These are phyloP conservation scores for Brachionus manjavacas DNA, from an alignment of 1,140 invertebrate genomes.

Conservation along the genomic window DNA sequence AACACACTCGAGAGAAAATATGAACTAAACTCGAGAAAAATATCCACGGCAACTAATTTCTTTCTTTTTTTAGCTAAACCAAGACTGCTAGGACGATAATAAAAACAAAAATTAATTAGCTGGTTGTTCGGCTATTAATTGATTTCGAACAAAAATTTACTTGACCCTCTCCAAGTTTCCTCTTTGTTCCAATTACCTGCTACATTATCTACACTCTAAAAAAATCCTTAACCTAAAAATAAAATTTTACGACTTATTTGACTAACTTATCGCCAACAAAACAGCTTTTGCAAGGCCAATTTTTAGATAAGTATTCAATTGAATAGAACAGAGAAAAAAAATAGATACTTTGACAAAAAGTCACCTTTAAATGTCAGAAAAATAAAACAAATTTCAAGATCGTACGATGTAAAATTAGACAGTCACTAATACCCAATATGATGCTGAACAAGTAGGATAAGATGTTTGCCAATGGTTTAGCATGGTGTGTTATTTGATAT, in stretches of 20 bases:
- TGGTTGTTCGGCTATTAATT: slow-evolving; percentile 20
- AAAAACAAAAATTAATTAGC: slow-evolving; percentile 35
- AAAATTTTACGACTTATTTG: not conserved
- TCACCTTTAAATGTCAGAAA: not conserved
- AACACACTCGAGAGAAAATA: slow-evolving; percentile 24
- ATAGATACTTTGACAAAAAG: not conserved
- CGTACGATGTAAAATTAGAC: slow-evolving; percentile 11
- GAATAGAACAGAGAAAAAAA: not conserved
- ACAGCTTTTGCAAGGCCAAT: not conserved
- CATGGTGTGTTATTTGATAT: not conserved
- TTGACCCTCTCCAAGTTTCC: slow-evolving; percentile 13
- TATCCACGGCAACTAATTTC: slow-evolving; percentile 31
- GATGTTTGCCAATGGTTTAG: not conserved
- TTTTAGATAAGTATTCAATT: not conserved
- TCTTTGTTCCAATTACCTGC: not conserved
- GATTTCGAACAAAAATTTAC: slow-evolving; percentile 8
- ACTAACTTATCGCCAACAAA: not conserved
- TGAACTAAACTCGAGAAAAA: slow-evolving; percentile 7
- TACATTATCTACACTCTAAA: slow-evolving; percentile 3
- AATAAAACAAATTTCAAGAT: not conserved
- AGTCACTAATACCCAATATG: not conserved
- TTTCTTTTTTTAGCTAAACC: not conserved
- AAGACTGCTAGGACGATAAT: slow-evolving; percentile 10
- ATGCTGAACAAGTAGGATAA: not conserved
- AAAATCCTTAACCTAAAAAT: not conserved